Conservation (phyloP, 2,888 invertebrate species). For the Noctuana brunneofusca region DNA sequence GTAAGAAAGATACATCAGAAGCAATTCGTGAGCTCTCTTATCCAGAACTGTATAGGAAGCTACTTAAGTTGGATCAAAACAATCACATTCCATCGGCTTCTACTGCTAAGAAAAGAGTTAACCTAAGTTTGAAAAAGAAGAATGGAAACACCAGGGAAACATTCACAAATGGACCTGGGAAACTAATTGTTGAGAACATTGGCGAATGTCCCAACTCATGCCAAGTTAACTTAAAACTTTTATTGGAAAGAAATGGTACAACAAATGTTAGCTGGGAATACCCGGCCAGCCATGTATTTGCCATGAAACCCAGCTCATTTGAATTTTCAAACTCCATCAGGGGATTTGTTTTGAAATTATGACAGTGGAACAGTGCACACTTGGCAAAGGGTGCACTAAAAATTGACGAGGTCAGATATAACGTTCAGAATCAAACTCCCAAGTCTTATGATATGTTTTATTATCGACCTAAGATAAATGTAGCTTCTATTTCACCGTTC, state of each 20-base stretch:
- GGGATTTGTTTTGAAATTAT: conserved; percentile 91
- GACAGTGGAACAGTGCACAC: conserved; percentile 88
- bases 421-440: conserved; percentile 73
- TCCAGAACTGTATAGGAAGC: conserved; percentile 58
- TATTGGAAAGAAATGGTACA: conserved; percentile 79
- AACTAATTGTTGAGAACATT: conserved; percentile 87
- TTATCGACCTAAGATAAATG: conserved; percentile 62
- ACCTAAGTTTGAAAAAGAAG: conserved; percentile 81
- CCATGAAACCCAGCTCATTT: conserved; percentile 88
- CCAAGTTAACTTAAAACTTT: conserved; percentile 83
- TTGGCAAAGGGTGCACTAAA: conserved; percentile 76
- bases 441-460: conserved; percentile 72
- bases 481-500: conserved; percentile 70
- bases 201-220: conserved; percentile 88
- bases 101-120: conserved; percentile 71
- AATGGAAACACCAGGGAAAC: conserved; percentile 82
- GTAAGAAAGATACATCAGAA: conserved; percentile 80
- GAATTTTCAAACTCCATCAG: conserved; percentile 84
- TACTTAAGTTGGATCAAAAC: conserved; percentile 59
- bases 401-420: conserved; percentile 70
- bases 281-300: conserved; percentile 85
- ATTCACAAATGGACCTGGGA: conserved; percentile 84
- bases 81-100: conserved; percentile 58
- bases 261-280: conserved; percentile 84
- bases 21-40: conserved; percentile 73